Evolutionary conservation across 2,888 invertebrate genomes (phyloP).

Genomic region (Harmothoe impar): DNA sequence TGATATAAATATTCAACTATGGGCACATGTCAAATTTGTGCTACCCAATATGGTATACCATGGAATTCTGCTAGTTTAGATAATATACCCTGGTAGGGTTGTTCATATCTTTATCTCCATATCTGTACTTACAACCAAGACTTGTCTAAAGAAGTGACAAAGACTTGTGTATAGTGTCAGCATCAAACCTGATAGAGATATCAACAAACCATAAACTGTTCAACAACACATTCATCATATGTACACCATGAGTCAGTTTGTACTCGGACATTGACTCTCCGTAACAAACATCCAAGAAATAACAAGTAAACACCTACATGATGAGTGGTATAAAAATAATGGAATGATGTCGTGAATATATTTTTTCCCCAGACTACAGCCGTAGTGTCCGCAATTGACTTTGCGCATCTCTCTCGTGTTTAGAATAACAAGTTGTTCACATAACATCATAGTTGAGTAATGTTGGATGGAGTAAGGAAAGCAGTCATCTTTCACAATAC

Average conservation of each 20-base stretch:
- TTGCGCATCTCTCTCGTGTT: not conserved
- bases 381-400: not conserved
- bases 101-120: not conserved
- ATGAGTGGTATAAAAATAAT: not conserved
- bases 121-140: not conserved
- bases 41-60: no score
- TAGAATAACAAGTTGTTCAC: not conserved
- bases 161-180: not conserved
- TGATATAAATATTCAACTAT: no score
- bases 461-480: not conserved
- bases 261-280: not conserved
- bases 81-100: not conserved
- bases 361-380: slow-evolving; percentile 8
- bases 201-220: not conserved
- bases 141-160: not conserved
- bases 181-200: not conserved
- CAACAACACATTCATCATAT: not conserved
- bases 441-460: not conserved
- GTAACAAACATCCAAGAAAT: not conserved
- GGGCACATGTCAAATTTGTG: no score
- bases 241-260: not conserved
- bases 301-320: not conserved
- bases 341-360: not conserved
- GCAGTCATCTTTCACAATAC: not conserved
- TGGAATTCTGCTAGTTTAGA: not conserved